Base-by-base conservation (phyloP, 2,113 vertebrate species). In the Phaethon lepturus region DNA sequence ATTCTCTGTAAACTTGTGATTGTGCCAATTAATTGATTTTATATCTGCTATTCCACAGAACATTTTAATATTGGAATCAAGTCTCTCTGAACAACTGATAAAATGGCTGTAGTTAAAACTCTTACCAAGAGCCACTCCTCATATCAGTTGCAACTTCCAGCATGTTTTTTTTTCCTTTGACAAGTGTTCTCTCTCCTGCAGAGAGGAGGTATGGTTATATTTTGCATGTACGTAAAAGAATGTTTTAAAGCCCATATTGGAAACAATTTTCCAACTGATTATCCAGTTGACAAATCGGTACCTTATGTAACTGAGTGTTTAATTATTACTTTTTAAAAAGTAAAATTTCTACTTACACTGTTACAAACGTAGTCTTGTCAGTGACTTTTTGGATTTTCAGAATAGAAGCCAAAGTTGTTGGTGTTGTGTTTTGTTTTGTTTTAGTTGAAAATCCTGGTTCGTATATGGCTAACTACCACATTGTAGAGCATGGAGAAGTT, bases 261-360 rank as follows among this genome's bases (percentile, higher is more conserved):
- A 98, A 95, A 97, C 88, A 96, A 75, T 91, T 96, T 96, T 87
- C 94, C 97, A 98, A 97, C 95, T 97, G 97, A 97, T 97, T 98
- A 91, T 97, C 93, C 97, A 98, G 96, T 97, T 98, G 97, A 97
- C 83, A 92, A 66, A 96, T 95, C 78, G 94, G 91, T 97, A 97
- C 96, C 92, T 96, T 96, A 94, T 97, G 96, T 97, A 97, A 97
- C 87, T 95, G 91, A 97, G 93, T 95, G 94, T 97, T 97, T 80
- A 91, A 97, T 91, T 94, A 96, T 80, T 95, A 91, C 97, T 97
- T 98, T 98, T 98, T 94, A 77, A 98, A 97, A 97, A 95, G 93
- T 97, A 94, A 97, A 96, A 97, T 97, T 98, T 97, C 93, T 97
- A 93, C 97, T 96, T 98, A 98, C 97, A 95, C 53, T 96, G 92